phyloP scores from a whole-genome alignment of 1,140 invertebrate species.

The Sipha flava region DNA sequence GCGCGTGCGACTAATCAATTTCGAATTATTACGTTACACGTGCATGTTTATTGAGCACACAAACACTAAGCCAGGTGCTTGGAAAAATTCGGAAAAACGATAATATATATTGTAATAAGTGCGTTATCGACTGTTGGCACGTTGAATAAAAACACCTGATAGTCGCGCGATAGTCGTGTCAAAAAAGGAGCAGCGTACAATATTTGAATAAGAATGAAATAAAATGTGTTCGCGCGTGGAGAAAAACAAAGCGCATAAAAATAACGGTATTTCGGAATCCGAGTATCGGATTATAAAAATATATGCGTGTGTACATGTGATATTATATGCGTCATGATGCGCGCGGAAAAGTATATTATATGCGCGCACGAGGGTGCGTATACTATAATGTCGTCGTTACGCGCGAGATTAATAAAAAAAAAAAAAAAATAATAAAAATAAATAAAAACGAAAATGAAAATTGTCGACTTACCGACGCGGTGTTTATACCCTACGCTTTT shows the following conservation, averaged over 20 bases:
- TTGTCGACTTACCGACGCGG: background rate
- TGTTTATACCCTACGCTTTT: conserved; percentile 3
- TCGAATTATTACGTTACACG: background rate
- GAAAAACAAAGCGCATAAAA: background rate
- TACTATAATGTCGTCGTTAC: background rate
- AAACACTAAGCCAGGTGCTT: background rate
- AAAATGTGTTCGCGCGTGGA: background rate
- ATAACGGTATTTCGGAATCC: background rate
- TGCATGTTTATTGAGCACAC: too few species aligned
- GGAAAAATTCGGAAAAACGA: background rate
- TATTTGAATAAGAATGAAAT: background rate
- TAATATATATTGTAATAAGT: background rate
- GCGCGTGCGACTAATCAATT: background rate
- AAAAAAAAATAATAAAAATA: background rate
- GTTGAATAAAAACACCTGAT: background rate
- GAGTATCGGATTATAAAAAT: background rate
- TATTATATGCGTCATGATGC: background rate
- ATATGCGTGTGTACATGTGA: too few species aligned
- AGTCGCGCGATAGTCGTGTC: background rate
- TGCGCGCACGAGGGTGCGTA: background rate
- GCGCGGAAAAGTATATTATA: background rate
- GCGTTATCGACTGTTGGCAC: background rate
- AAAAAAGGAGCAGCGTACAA: background rate
- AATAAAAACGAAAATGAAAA: background rate
- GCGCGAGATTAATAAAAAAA: background rate